Evolutionary conservation across 1,140 invertebrate genomes (phyloP).

Genomic region (Homarus americanus): DNA sequence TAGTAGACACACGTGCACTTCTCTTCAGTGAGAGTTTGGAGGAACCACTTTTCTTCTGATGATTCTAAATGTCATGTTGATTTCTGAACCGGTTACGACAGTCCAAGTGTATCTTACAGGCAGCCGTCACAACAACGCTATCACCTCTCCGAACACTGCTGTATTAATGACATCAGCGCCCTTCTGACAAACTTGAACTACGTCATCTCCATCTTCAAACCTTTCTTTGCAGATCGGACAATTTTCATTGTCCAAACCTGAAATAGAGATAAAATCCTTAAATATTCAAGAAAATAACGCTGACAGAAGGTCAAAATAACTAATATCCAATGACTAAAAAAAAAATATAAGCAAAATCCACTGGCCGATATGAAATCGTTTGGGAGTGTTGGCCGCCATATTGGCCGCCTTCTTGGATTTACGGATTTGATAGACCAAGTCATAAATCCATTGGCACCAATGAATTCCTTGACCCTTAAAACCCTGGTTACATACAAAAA

Average conservation of each 20-base stretch:
- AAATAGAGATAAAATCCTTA: slow-evolving; percentile 6
- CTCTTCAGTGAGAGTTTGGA: slow-evolving; percentile 17
- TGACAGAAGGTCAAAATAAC: not conserved
- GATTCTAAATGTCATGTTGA: slow-evolving; percentile 30
- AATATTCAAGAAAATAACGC: slow-evolving; percentile 21
- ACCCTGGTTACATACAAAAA: no score
- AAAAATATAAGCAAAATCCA: no score
- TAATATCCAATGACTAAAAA: no score
- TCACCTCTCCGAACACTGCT: slow-evolving; percentile 49
- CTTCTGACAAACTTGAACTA: slow-evolving; percentile 44
- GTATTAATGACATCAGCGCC: slow-evolving; percentile 49
- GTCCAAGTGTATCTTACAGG: slow-evolving; percentile 32
- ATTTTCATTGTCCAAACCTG: slow-evolving; percentile 20
- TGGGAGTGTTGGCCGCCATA: no score
- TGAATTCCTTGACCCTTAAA: no score
- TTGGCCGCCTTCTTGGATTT: no score
- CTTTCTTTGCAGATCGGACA: slow-evolving; percentile 28
- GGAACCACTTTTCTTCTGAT: slow-evolving; percentile 29
- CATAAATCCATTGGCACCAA: no score
- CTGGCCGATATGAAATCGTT: no score
- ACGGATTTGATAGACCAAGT: no score
- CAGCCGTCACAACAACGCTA: slow-evolving; percentile 34
- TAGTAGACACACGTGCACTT: slow-evolving; percentile 5
- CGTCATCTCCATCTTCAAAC: slow-evolving; percentile 28
- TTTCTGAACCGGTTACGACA: slow-evolving; percentile 54